Base-by-base conservation (phyloP, 2,888 invertebrate species). In the Teleogryllus oceanicus region DNA sequence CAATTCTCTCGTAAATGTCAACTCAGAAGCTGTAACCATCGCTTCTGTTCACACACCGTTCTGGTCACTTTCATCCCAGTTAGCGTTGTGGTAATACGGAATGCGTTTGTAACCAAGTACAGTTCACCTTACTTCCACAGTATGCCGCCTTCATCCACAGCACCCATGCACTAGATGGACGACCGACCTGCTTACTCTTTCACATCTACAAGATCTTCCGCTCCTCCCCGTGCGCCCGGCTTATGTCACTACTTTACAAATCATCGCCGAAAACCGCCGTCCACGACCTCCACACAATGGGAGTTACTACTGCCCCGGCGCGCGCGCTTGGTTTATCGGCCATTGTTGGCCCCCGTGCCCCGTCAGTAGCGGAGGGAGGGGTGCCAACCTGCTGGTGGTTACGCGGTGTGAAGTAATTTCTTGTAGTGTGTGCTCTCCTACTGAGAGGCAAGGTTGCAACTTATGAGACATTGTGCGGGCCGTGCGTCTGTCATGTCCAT, bases 181-280 rank as follows among this genome's bases (percentile, higher is more conserved):
- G 62, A 62, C 16, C 62, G 62, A 18, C 62, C n/a, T 11, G 62
- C n/a, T 8, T 37, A 37, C 62, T 16, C 62, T 62, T 62, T 18
- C 62, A n/a, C 13, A 62, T 62, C 62, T 37, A 62, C 62, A 13
- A 62, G 62, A 13, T 18, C 62, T 62, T 62, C 37, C 37, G 37
- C 8, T 8, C 8, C 62, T 62, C 62, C 62, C 62, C 16, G 62
- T 12, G 62, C 62, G 62, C 62, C 62, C 62, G 62, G 62, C n/a
- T 13, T n/a, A n/a, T 62, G 62, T 62, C 62, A 62, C 62, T 62
- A 62, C 62, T 62, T 62, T 62, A 62, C 62, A 62, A 62, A 62
- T 62, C 62, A 62, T 62, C 62, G 13, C 62, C 62, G 62, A 62
- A 62, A 62, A 62, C 62, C n/a, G 62, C 62, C 62, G 62, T 62